Base-by-base conservation (phyloP, 1,140 invertebrate genomes). In the Papilio xuthus region DNA sequence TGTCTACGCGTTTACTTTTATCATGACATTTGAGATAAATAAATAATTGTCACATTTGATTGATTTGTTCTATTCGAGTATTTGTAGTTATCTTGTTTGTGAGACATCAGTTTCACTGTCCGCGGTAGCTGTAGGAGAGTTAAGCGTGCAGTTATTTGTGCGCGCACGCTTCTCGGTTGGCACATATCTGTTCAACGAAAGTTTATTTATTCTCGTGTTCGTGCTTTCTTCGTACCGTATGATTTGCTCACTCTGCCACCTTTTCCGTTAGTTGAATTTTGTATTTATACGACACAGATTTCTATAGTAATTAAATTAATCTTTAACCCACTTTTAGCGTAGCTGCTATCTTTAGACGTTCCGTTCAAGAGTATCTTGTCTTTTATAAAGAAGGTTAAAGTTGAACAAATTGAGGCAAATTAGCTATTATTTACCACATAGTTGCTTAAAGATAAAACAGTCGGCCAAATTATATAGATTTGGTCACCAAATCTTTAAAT, bases 171-270 rank as follows among this genome's bases (percentile, higher is more conserved):
- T 32, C 32, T 26, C 60, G 26, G 13, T 74, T 23, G 74, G 32
- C 50, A 63, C 50, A 76, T 28, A 76, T 76, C 74, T 76, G 53
- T 60, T 63, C 20, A 76, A 76, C 53, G 74, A 76, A 76, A 75
- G 73, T 75, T 75, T 75, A 75, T 75, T 56, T 75, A 75, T 75
- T 75, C 73, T 75, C 23, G 44, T 73, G n/a, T 73, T 50, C 71
- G 41, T 47, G 71, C 73, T 75, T 75, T 75, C 73, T 75, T 75
- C 8, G 15, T 50, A 23, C 28, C 23, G 23, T 56, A 37, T 56
- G 42, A 50, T 50, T 74, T 10, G 72, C 37, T 15, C 42, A 56
- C 47, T 56, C 23, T 75, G 1, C 28, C 18, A 23, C 15, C 26
- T 32, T 74, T 73, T 75, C 47, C 73, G 44, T 56, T 53, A 32